A percentile compares a stretch with the other conserved stretches of the same genome.
Evolutionary conservation across 2,113 vertebrate species (phyloP).

Genomic region (Calyptomena viridis): DNA sequence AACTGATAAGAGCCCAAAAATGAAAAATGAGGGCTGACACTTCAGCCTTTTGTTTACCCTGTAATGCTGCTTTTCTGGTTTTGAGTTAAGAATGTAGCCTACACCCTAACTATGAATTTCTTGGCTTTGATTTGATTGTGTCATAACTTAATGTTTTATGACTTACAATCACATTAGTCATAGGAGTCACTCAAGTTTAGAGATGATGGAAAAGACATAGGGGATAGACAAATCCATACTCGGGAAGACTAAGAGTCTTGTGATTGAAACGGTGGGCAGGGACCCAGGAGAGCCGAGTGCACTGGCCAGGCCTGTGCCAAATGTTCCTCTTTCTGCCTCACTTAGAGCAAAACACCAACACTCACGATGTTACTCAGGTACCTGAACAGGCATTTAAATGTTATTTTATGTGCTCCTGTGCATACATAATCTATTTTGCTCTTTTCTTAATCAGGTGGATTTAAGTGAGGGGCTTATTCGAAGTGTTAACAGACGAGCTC

Average conservation of each 20-base stretch:
- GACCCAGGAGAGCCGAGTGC: neutral
- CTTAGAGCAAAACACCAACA: neutral
- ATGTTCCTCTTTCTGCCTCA: neutral
- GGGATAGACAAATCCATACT: constrained; percentile 52
- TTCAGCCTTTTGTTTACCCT: constrained; percentile 61
- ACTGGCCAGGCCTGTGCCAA: neutral
- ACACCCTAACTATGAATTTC: constrained; percentile 71
- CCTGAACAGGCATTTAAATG: neutral
- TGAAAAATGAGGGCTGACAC: constrained; percentile 66
- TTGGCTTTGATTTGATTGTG: constrained; percentile 67
- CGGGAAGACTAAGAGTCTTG: neutral
- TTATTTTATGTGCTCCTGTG: neutral
- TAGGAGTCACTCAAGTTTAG: constrained; percentile 68
- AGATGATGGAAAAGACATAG: constrained; percentile 61
- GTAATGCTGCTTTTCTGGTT: constrained; percentile 69
- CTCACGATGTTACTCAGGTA: neutral
- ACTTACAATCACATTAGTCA: constrained; percentile 70
- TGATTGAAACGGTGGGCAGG: neutral
- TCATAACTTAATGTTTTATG: constrained; percentile 69
- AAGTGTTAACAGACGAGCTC: constrained; percentile 17
- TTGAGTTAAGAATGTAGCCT: constrained; percentile 68
- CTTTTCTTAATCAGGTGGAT: constrained; percentile 12
- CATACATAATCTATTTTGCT: constrained; percentile 5
- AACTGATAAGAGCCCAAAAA: constrained; percentile 64
- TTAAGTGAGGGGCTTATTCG: constrained; percentile 13